Evolutionary conservation across 2,888 invertebrate species (phyloP).

Genomic region (Tuta absoluta): DNA sequence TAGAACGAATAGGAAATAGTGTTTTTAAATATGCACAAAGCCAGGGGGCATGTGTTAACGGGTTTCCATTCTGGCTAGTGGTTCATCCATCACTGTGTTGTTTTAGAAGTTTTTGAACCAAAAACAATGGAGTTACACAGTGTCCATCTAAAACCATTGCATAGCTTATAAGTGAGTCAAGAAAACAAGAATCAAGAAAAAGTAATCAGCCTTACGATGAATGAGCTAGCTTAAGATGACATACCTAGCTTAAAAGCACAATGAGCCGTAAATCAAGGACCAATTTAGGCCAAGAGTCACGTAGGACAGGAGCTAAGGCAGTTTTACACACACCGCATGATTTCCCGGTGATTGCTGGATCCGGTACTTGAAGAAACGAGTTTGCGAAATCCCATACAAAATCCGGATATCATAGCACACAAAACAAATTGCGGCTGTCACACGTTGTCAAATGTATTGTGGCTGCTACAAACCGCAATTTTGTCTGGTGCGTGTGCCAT

Average conservation of each 20-base stretch:
- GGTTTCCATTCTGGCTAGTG: background rate
- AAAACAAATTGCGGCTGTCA: too few species aligned
- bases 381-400: too few species aligned
- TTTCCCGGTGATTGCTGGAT: too few species aligned
- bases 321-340: too few species aligned
- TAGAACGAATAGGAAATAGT: constrained; percentile 8
- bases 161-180: background rate
- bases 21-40: constrained; percentile 22
- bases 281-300: constrained; percentile 11
- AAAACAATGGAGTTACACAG: background rate
- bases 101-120: background rate
- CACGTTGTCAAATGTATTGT: too few species aligned
- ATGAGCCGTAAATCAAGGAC: background rate
- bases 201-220: background rate
- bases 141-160: background rate
- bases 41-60: background rate
- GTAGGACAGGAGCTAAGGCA: background rate
- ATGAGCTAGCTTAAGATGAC: background rate
- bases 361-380: too few species aligned
- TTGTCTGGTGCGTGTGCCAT: too few species aligned
- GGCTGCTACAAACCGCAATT: too few species aligned
- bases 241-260: background rate
- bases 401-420: too few species aligned
- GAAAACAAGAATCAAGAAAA: background rate
- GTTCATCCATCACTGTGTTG: constrained; percentile 20